Evolutionary conservation across 2,888 invertebrate species (phyloP).

Genomic region (Anodontia alba): DNA sequence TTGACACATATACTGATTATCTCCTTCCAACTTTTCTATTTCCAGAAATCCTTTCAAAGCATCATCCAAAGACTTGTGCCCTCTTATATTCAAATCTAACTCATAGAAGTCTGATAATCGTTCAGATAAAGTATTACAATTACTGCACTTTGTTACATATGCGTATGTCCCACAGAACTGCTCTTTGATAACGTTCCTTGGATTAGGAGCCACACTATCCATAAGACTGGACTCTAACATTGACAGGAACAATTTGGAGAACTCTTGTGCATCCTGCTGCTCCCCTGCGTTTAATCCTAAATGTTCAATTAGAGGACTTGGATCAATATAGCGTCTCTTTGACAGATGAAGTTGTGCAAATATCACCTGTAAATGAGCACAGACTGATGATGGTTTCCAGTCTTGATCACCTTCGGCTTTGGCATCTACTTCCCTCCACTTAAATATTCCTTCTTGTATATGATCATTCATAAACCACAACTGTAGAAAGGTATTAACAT

Average conservation of each 20-base stretch:
- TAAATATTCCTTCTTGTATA: slow-evolving; percentile 87
- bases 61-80: slow-evolving; percentile 86
- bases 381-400: slow-evolving; percentile 79
- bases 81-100: slow-evolving; percentile 87
- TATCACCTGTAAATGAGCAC: slow-evolving; percentile 87
- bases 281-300: slow-evolving; percentile 87
- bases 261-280: slow-evolving; percentile 89
- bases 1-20: slow-evolving; percentile 88
- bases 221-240: slow-evolving; percentile 87
- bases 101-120: slow-evolving; percentile 88
- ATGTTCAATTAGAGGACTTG: slow-evolving; percentile 87
- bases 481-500: slow-evolving; percentile 88
- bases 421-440: slow-evolving; percentile 85
- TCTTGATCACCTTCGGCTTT: slow-evolving; percentile 24
- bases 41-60: slow-evolving; percentile 87
- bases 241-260: slow-evolving; percentile 88
- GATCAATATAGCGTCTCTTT: slow-evolving; percentile 87
- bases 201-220: slow-evolving; percentile 79
- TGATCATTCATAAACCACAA: slow-evolving; percentile 88
- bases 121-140: slow-evolving; percentile 87
- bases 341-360: slow-evolving; percentile 88
- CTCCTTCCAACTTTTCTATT: slow-evolving; percentile 87
- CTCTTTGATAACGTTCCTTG: slow-evolving; percentile 84
- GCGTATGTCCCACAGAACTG: slow-evolving; percentile 86
- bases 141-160: slow-evolving; percentile 86